Percentiles rank a stretch among this genome's conserved stretches.
Evolutionary conservation across 2,888 invertebrate species (phyloP).

Genomic region (Drosophila nr. perissopoda): DNA sequence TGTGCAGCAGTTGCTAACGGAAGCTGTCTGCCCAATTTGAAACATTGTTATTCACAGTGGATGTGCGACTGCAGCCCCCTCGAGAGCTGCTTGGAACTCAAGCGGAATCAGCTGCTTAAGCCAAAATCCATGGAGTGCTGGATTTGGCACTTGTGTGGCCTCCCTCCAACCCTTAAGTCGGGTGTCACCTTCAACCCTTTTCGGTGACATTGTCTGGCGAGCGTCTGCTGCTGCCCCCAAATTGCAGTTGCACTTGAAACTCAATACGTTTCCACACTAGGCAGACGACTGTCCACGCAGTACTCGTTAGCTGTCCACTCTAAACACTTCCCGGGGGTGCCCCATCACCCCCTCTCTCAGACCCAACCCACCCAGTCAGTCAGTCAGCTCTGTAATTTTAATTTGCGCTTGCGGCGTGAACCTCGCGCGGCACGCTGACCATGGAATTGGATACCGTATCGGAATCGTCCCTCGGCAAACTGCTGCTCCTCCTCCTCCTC

Average conservation of each 20-base stretch:
- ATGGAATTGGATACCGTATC: slow-evolving; percentile 50
- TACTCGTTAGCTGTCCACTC: neutral
- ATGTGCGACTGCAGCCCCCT: slow-evolving; percentile 28
- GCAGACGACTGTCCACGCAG: slow-evolving; percentile 27
- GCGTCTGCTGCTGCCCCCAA: slow-evolving; percentile 41
- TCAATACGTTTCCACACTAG: slow-evolving; percentile 51
- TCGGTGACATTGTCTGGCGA: slow-evolving; percentile 41
- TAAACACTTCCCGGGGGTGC: neutral
- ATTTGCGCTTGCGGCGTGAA: slow-evolving; percentile 70
- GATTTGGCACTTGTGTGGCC: slow-evolving; percentile 63
- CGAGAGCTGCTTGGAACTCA: slow-evolving; percentile 20
- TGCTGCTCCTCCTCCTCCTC: neutral
- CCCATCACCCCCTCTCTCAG: neutral
- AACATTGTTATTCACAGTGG: slow-evolving; percentile 59
- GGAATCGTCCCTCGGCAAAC: neutral
- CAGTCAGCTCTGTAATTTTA: slow-evolving; percentile 70
- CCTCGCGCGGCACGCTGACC: slow-evolving; percentile 58
- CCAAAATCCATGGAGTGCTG: slow-evolving; percentile 37
- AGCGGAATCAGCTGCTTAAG: slow-evolving; percentile 29
- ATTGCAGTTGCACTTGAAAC: slow-evolving; percentile 60
- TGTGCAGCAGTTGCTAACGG: slow-evolving; percentile 46
- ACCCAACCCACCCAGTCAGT: neutral
- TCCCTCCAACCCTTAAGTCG: slow-evolving; percentile 30
- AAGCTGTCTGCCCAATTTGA: slow-evolving; percentile 63
- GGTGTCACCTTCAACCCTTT: slow-evolving; percentile 27